A percentile compares a stretch with the other conserved stretches of the same genome.
Evolutionary conservation across 2,113 vertebrate genomes (phyloP).

Genomic region (Ptilonorhynchus violaceus): DNA sequence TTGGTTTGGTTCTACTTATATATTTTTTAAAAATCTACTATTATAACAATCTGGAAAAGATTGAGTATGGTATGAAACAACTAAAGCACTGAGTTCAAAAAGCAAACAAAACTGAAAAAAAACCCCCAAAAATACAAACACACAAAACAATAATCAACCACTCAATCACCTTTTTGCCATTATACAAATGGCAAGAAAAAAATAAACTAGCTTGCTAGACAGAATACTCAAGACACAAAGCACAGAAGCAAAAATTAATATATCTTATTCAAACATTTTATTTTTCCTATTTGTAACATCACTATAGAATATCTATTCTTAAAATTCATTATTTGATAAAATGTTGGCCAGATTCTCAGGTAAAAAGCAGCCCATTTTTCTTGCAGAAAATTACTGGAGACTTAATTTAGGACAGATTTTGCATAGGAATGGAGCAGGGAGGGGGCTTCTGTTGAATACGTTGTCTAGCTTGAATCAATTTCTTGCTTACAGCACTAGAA

Average conservation of each 20-base stretch:
- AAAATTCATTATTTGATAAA: background rate
- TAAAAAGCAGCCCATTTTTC: background rate
- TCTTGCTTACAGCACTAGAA: background rate
- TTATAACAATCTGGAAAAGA: background rate
- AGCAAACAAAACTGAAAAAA: too few species aligned
- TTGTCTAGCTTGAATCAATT: background rate
- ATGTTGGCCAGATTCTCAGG: background rate
- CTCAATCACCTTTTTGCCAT: background rate
- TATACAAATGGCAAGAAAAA: background rate
- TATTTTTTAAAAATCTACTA: background rate
- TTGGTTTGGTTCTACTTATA: background rate
- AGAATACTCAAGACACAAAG: background rate
- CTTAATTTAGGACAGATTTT: background rate
- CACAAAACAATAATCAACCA: background rate
- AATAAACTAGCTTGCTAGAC: background rate
- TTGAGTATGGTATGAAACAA: background rate
- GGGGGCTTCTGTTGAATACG: background rate
- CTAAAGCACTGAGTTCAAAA: background rate
- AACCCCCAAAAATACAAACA: background rate
- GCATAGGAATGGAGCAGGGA: rapidly evolving
- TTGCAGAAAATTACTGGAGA: background rate
- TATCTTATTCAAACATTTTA: background rate
- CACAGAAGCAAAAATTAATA: background rate
- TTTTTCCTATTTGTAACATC: background rate
- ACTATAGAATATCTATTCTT: background rate